Evolutionary conservation across 2,888 invertebrate species (phyloP).

Genomic region (Polymixis lichenea): DNA sequence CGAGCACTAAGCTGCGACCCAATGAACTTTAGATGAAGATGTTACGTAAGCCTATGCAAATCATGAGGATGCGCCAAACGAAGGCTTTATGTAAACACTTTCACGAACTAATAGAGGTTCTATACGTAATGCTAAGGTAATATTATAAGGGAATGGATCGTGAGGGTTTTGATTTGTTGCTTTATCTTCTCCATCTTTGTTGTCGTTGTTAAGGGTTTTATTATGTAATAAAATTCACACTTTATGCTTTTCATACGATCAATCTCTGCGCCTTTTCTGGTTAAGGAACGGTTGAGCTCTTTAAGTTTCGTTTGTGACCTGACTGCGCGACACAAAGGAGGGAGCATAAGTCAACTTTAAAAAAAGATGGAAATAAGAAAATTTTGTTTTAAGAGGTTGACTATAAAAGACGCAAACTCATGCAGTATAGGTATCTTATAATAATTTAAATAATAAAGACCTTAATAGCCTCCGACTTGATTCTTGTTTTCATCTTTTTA

Average conservation of each 20-base stretch:
- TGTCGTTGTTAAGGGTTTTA: slow-evolving; percentile 34
- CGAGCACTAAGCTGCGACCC: slow-evolving; percentile 76
- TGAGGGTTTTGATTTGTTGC: slow-evolving; percentile 62
- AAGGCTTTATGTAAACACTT: slow-evolving; percentile 84
- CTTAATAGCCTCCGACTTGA: too few species aligned
- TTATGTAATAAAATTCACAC: slow-evolving; percentile 44
- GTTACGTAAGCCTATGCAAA: slow-evolving; percentile 85
- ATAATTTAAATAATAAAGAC: too few species aligned
- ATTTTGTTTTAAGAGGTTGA: too few species aligned
- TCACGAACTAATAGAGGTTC: slow-evolving; percentile 78
- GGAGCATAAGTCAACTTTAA: too few species aligned
- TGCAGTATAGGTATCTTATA: too few species aligned
- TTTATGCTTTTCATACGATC: slow-evolving; percentile 1
- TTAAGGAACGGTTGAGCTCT: too few species aligned
- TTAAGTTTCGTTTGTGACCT: background rate
- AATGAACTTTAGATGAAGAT: slow-evolving; percentile 83
- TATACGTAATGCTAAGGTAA: slow-evolving; percentile 67
- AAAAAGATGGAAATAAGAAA: too few species aligned
- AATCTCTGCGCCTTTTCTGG: background rate
- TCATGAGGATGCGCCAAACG: slow-evolving; percentile 80
- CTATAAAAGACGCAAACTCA: too few species aligned
- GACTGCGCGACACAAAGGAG: too few species aligned
- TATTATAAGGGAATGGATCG: slow-evolving; percentile 69
- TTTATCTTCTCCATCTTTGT: slow-evolving; percentile 54
- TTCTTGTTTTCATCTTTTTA: too few species aligned